These are phyloP conservation scores for Andrena bucephala DNA, from an alignment of 2,888 invertebrate genomes.

Conservation along the genomic window DNA sequence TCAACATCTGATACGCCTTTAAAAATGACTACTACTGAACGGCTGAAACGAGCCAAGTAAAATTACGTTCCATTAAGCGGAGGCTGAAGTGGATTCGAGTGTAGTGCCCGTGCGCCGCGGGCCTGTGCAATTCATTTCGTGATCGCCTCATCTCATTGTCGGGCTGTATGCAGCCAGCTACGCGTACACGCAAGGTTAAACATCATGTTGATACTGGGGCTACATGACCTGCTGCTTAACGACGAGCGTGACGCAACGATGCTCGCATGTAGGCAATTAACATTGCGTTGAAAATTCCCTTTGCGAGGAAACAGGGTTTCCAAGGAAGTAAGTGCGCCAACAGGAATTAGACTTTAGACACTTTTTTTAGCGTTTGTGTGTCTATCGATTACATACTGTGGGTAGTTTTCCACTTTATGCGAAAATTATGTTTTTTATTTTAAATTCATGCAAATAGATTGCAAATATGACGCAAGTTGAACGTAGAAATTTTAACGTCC, in stretches of 20 bases:
- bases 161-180: not conserved
- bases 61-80: constrained; percentile 43
- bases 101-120: constrained; percentile 6
- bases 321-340: not conserved
- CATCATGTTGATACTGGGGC: not conserved
- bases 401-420: too few species aligned
- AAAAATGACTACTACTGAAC: not conserved
- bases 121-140: constrained; percentile 44
- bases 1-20: not conserved
- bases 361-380: too few species aligned
- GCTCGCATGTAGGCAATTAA: not conserved
- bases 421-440: too few species aligned
- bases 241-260: not conserved
- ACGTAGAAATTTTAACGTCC: too few species aligned
- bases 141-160: constrained; percentile 23
- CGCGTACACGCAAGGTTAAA: not conserved
- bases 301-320: not conserved
- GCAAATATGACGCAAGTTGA: too few species aligned
- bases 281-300: constrained; percentile 1
- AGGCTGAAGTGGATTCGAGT: constrained; percentile 16
- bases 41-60: constrained; percentile 25
- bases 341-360: too few species aligned
- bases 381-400: too few species aligned
- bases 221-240: not conserved
- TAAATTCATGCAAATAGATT: too few species aligned